Base-by-base conservation (phyloP, 2,888 invertebrate species). In the Panzeria rudis region DNA sequence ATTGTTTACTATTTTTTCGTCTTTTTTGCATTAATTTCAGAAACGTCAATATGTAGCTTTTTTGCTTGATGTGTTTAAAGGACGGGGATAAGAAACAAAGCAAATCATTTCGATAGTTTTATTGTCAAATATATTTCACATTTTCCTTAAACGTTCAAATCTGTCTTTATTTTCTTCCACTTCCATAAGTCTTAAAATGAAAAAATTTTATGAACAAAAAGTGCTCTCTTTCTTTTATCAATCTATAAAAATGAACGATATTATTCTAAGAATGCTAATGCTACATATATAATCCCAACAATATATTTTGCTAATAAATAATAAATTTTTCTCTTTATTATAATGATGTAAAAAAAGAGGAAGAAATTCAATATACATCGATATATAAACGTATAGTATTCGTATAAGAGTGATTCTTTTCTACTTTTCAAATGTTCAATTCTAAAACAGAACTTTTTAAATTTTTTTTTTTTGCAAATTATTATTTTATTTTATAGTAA, bases 221-320 rank as follows among this genome's bases (percentile, higher is more conserved):
- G 1, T 8, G 8, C 8, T 35, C 9, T 35, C 35, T 41, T 47
- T n/a, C 17, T 47, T 47, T 47, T 50, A 29, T 50, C 17, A 29
- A 17, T 20, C 6, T 23, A 41, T 17, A 41, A 52, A 47, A 41
- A 13, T n/a, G 3, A 52, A n/a, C 11, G 9, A 62, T 41, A 75
- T 54, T 35, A 75, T 52, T 75, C 29, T 29, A 8, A 50, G 25
- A 25, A 50, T 50, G 20, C 35, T 73, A 50, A 75, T 52, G 15
- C 62, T n/a, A 20, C 9, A 20, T 3, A 20, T 11, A 50, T 61
- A 64, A 75, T 75, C 44, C 44, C 1, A 32, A 44, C 44, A 54
- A 75, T 41, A 73, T 73, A 23, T 25, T 52, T 64, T 64, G 52
- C 35, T 35, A 75, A 75, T 75, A 75, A 75, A 64, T 64, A 64